These are phyloP conservation scores for Drosophila repleta DNA, from an alignment of 1,140 invertebrate species.

Conservation along the genomic window DNA sequence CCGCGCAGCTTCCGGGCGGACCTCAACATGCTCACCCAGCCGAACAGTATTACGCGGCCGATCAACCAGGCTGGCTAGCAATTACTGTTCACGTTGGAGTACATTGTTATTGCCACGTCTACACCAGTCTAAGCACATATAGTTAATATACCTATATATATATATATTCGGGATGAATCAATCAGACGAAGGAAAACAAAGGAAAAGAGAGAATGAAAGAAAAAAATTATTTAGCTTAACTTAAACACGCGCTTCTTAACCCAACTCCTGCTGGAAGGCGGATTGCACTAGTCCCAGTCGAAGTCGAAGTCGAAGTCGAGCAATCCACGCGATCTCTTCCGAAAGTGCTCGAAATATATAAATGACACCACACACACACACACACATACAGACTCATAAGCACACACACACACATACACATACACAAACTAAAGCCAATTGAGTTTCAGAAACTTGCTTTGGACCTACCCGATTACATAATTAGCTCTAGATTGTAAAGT, in stretches of 20 bases:
- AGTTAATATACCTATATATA: too few relatives aligned
- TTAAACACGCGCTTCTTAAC: constrained; percentile 10
- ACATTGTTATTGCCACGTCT: not conserved
- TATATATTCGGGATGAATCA: too few relatives aligned
- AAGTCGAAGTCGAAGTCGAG: constrained; percentile 23
- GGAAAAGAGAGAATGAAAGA: too few relatives aligned
- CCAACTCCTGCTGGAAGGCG: constrained; percentile 18
- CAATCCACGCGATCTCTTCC: constrained; percentile 39
- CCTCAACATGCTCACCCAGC: constrained; percentile 84
- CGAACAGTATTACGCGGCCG: constrained; percentile 82
- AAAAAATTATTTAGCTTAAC: not conserved
- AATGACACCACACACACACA: constrained; percentile 21
- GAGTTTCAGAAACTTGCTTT: constrained; percentile 59
- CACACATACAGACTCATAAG: constrained; percentile 18
- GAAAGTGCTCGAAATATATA: constrained; percentile 25
- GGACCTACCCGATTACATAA: constrained; percentile 30
- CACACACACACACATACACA: not conserved
- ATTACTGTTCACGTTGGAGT: constrained; percentile 14
- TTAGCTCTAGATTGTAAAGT: constrained; percentile 60
- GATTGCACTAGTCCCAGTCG: constrained; percentile 32
- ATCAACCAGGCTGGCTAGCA: constrained; percentile 81
- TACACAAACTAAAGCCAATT: constrained; percentile 2
- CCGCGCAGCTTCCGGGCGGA: constrained; percentile 87
- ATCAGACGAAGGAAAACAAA: too few relatives aligned
- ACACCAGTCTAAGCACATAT: not conserved